These are phyloP conservation scores for Kryptolebias marmoratus DNA, from an alignment of 2,113 vertebrate species.

Conservation along the genomic window DNA sequence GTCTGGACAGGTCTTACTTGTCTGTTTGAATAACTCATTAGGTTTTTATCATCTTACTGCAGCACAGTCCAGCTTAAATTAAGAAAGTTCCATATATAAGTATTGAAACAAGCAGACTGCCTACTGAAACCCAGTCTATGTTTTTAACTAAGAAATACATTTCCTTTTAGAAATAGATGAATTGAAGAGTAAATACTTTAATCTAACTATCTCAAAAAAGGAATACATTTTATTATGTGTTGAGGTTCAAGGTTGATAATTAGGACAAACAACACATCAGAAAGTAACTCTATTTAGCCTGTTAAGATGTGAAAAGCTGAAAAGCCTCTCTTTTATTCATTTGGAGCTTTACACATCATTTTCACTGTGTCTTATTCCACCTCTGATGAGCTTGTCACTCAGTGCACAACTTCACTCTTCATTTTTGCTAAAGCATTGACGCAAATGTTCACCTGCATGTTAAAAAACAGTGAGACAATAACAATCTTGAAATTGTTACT, in stretches of 20 bases:
- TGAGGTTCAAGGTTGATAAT: background rate
- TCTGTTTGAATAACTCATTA: too few relatives aligned
- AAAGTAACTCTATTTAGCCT: constrained; percentile 7
- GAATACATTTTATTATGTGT: too few relatives aligned
- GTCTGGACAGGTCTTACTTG: too few relatives aligned
- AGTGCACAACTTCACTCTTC: background rate
- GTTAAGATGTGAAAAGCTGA: background rate
- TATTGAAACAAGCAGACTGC: too few relatives aligned
- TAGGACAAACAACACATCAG: background rate
- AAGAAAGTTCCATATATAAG: too few relatives aligned
- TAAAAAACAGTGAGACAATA: background rate
- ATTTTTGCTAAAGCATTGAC: background rate
- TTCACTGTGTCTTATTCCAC: background rate
- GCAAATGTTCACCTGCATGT: background rate
- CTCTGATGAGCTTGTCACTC: background rate
- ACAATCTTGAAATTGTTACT: background rate
- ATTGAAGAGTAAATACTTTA: too few relatives aligned
- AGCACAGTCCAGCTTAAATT: too few relatives aligned
- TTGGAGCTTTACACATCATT: background rate
- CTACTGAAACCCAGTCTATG: too few relatives aligned
- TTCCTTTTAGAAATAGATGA: too few relatives aligned
- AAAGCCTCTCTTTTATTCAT: constrained; percentile 12
- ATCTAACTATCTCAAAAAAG: too few relatives aligned
- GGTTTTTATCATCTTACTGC: too few relatives aligned
- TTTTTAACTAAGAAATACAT: too few relatives aligned